Percentiles rank a stretch among this genome's conserved stretches.
Evolutionary conservation across 2,888 invertebrate genomes (phyloP).

Genomic region (Eurytoma californica): DNA sequence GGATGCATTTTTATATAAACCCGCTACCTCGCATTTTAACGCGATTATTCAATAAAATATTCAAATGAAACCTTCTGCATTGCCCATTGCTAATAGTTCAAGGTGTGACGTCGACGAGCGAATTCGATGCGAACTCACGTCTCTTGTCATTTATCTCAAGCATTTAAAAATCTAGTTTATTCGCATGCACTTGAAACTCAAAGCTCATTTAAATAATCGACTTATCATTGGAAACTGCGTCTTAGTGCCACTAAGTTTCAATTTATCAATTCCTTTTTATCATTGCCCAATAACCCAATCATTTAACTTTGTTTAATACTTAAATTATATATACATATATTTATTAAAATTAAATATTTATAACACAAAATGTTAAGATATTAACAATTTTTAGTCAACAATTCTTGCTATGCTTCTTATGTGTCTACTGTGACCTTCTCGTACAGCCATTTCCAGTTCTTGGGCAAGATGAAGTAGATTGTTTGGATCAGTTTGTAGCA

Average conservation of each 20-base stretch:
- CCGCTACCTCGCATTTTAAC: conserved; percentile 57
- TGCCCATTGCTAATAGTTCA: conserved; percentile 35
- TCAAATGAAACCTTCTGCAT: conserved; percentile 60
- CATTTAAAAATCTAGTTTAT: conserved; percentile 55
- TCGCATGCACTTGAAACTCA: conserved; percentile 57
- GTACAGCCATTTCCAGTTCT: conserved; percentile 78
- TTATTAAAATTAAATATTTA: conserved; percentile 18
- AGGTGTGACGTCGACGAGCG: conserved; percentile 53
- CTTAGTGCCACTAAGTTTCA: background rate
- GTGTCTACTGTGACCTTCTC: conserved; percentile 79
- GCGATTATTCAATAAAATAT: conserved; percentile 68
- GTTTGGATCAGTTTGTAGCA: conserved; percentile 78
- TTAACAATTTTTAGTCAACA: conserved; percentile 33
- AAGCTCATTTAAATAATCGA: conserved; percentile 57
- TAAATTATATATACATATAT: conserved; percentile 33
- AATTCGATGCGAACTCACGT: conserved; percentile 54
- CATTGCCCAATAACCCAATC: no score
- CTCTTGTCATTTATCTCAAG: conserved; percentile 60
- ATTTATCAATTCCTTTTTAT: background rate
- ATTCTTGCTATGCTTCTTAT: conserved; percentile 77
- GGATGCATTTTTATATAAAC: conserved; percentile 60
- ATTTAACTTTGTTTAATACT: background rate
- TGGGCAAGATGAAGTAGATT: conserved; percentile 78
- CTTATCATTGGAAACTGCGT: conserved; percentile 33
- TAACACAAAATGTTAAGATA: conserved; percentile 20